These are phyloP conservation scores for Aplodontia rufa DNA, from an alignment of 2,113 vertebrate genomes.

Conservation along the genomic window DNA sequence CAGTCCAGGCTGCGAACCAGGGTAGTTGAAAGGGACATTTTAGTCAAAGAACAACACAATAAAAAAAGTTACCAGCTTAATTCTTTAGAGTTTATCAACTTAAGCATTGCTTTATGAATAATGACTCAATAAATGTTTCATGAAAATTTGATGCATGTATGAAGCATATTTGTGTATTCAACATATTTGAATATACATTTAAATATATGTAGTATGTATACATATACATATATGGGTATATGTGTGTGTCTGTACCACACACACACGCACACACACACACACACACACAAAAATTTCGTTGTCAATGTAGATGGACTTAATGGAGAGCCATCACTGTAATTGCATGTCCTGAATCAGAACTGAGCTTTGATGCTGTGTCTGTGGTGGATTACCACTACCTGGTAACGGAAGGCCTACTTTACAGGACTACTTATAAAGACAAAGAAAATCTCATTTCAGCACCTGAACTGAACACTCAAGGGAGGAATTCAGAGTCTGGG, in stretches of 20 bases:
- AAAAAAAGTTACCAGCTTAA: neutral
- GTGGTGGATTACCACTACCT: neutral
- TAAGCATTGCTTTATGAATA: conserved; percentile 3
- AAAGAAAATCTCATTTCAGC: neutral
- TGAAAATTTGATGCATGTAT: neutral
- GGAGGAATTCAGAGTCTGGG: neutral
- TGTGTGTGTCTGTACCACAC: too few species aligned
- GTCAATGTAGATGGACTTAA: neutral
- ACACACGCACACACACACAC: too few species aligned
- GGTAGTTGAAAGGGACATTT: conserved; percentile 1
- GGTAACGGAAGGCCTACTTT: neutral
- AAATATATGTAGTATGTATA: too few species aligned
- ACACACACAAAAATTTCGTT: neutral
- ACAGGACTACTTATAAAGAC: neutral
- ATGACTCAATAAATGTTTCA: neutral
- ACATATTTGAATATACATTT: neutral
- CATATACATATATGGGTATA: too few species aligned
- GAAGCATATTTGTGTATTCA: too few species aligned
- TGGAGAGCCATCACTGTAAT: neutral
- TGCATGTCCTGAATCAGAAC: neutral
- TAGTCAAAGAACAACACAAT: neutral
- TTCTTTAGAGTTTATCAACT: neutral
- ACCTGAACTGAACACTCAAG: neutral
- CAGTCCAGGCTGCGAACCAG: neutral
- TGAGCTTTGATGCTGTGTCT: neutral